Evolutionary conservation across 2,888 invertebrate species (phyloP), one percentile per base, ranked within the genome.

Genomic region (Dendrolimus houi): DNA sequence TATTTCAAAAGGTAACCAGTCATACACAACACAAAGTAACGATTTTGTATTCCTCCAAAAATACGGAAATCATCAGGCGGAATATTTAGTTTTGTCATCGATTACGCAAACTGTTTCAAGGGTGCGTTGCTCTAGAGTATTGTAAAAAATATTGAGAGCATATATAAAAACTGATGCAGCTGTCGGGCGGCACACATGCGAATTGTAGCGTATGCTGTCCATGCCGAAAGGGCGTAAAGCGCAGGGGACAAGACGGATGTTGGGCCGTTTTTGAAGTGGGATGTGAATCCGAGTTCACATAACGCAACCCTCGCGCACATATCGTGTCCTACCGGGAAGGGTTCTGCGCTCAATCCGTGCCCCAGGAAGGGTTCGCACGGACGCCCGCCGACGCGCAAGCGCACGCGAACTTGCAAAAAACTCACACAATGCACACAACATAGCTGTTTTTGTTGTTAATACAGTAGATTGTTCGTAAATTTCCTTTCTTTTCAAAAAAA

Each of bases 31-130:
- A 47, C 47, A 47, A 47, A 9, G 47, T 61, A 70, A 62, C 62
- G 68, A 70, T 70, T 76, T 77, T 62, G 63, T 65, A 71, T 83
- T 85, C 12, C 81, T 83, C 81, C 85, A 79, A 83, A 89, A 89
- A 89, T 87, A 85, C 89, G 90, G 90, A 90, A 90, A 90, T 90
- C 87, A 85, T 83, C 88, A 83, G 87, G 87, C 83, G 90, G 88
- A 90, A 90, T 90, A 87, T 90, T 90, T 90, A 90, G 90, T 90
- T 90, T 90, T 89, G 89, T 90, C 90, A 89, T 90, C 88, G 87
- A 90, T 90, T 90, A 87, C 90, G 90, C 90, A 90, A 90, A 90
- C 90, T 89, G 89, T 90, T 90, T 90, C 90, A 90, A 90, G 90
- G 90, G 90, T 90, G 88, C 87, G 84, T 75, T 79, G 79, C 70